A percentile compares a stretch with the other conserved stretches of the same genome.
Evolutionary conservation across 2,888 invertebrate species (phyloP).

Genomic region (Cecidostiba fungosa): DNA sequence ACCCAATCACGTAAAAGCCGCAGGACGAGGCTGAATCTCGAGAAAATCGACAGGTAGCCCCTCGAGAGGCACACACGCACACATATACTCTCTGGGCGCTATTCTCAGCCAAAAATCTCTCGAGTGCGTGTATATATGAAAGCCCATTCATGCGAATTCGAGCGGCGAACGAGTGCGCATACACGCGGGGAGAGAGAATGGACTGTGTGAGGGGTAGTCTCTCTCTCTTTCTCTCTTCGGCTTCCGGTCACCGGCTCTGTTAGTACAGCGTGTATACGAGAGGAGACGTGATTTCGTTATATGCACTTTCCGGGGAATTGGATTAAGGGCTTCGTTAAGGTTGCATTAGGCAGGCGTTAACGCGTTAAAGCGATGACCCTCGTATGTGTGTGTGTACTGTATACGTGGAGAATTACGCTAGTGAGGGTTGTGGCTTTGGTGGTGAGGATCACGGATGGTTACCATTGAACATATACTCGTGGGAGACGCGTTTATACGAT

Average conservation of each 20-base stretch:
- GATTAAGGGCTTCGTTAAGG: constrained; percentile 76
- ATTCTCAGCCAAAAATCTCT: constrained; percentile 17
- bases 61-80: not conserved
- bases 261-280: constrained; percentile 27
- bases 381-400: not conserved
- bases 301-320: constrained; percentile 71
- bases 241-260: constrained; percentile 74
- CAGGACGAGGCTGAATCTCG: constrained; percentile 4
- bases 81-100: not conserved
- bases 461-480: not conserved
- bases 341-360: constrained; percentile 71
- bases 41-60: constrained; percentile 40
- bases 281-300: constrained; percentile 70
- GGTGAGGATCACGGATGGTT: not conserved
- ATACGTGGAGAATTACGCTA: not conserved
- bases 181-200: constrained; percentile 21
- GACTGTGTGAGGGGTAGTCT: not conserved
- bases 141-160: constrained; percentile 62
- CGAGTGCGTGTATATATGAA: not conserved
- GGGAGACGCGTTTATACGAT: not conserved
- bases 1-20: not conserved
- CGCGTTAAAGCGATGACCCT: constrained; percentile 70
- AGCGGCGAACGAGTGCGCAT: constrained; percentile 58
- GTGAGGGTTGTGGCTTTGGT: not conserved
- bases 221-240: constrained; percentile 41